Base-by-base conservation (phyloP, 2,113 vertebrate species). In the Platycercus adscitus region DNA sequence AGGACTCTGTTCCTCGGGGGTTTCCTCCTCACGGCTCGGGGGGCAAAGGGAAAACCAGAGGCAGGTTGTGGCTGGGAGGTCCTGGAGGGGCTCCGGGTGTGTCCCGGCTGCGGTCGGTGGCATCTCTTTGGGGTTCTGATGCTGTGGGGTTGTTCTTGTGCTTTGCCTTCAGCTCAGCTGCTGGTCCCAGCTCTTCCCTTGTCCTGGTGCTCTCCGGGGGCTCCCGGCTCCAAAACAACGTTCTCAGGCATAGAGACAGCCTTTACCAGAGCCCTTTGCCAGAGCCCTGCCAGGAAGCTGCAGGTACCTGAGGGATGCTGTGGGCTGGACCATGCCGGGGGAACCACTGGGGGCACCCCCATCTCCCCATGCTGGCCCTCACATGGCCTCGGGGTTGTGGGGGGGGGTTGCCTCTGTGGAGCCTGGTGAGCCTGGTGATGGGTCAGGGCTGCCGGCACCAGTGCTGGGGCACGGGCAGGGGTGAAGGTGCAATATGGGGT, bases 111-210 rank as follows among this genome's bases (percentile, higher is more conserved):
- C 11, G 15, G 86, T 88, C 93, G 44, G 56, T 76, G 29, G 60
- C 84, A 55, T 91, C 72, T 97, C 96, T 97, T 96, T 97, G 96
- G 81, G 39, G 82, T 95, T 49, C 29, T 37, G 55, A 80, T 47
- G 8, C 76, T 31, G 71, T 37, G 29, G 73, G 84, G 91, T 55
- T 71, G 73, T 75, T 90, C 86, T 97, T 97, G 97, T 97, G 97
- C 96, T 98, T 97, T 94, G 97, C 88, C 81, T 96, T 82, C 94
- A 44, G 91, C 47, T 91, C 16, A 6, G 66, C 33, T 3, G 10
- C 71, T 73, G 95, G 91, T 55, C 86, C 66, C 49, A 2, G 76
- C 31, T 70, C 81, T 93, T 85, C 10, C 6, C 72, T 82, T 17
- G 41, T 90, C 46, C 44, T 1, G 0, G 31, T 21, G 61, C 31